Conservation (phyloP, 1,140 invertebrate genomes). For the Lucilia cuprina region DNA sequence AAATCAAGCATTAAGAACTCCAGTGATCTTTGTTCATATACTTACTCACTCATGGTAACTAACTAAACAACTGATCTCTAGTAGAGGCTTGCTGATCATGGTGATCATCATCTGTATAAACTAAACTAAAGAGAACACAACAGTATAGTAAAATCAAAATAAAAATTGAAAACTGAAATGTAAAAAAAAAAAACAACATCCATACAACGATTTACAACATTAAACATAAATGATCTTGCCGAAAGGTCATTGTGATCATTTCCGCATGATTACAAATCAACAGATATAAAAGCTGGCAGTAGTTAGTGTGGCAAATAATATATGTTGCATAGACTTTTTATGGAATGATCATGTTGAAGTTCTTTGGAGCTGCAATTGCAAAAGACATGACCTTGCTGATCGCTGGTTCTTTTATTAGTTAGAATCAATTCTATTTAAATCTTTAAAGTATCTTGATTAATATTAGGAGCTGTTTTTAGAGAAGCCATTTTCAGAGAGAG, state of each 20-base stretch:
- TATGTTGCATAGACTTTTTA: neutral
- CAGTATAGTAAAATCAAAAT: neutral
- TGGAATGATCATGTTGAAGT: no score
- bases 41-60: neutral
- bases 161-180: neutral
- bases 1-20: neutral
- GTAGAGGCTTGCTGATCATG: neutral
- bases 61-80: neutral
- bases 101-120: neutral
- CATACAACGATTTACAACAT: conserved; percentile 1
- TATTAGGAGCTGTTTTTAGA: no score
- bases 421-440: no score
- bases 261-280: conserved; percentile 57
- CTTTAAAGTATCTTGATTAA: no score
- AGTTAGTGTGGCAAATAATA: neutral
- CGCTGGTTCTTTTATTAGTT: no score
- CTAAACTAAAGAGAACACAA: neutral
- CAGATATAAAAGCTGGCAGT: conserved; percentile 41
- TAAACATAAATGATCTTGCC: conserved; percentile 43
- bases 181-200: neutral
- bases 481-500: no score
- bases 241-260: conserved; percentile 60
- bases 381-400: no score
- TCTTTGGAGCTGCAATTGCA: no score
- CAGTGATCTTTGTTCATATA: neutral